phyloP scores from a whole-genome alignment of 2,113 vertebrate genomes.

The Rhinopomastus cyanomelas region DNA sequence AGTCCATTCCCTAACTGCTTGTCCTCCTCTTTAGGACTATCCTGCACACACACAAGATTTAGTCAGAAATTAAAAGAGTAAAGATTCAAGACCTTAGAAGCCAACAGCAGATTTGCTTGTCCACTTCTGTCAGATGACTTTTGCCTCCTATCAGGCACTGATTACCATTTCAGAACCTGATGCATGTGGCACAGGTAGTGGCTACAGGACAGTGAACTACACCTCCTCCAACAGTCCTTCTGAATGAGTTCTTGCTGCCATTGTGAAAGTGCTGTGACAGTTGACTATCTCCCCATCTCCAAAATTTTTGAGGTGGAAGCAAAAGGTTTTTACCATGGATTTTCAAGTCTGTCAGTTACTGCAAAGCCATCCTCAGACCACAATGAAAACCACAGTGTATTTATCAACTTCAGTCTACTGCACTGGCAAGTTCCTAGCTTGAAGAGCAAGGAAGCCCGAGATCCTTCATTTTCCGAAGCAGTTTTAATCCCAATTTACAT shows the following conservation, averaged over 20 bases:
- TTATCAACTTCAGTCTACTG: neutral
- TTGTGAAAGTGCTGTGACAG: accelerated
- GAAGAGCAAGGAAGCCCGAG: neutral
- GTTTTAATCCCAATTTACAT: neutral
- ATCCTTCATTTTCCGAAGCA: neutral
- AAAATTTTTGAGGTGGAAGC: neutral
- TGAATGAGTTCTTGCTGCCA: neutral
- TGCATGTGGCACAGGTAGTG: neutral
- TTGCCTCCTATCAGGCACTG: accelerated
- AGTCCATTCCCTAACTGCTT: neutral
- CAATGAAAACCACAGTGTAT: accelerated
- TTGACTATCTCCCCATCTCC: neutral
- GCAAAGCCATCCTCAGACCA: neutral
- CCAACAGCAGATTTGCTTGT: neutral
- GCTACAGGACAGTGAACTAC: neutral
- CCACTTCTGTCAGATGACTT: neutral
- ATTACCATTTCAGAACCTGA: neutral
- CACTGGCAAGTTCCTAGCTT: neutral
- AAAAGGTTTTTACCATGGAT: neutral
- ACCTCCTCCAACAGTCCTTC: neutral
- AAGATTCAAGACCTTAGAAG: neutral
- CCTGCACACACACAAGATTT: accelerated
- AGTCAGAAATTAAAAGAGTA: neutral
- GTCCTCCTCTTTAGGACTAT: neutral
- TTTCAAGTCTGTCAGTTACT: neutral